Evolutionary conservation across 2,797 vertebrate genomes (phyloP), one percentile per base, ranked within the genome.

Genomic region (Muraenolepis orangiensis): DNA sequence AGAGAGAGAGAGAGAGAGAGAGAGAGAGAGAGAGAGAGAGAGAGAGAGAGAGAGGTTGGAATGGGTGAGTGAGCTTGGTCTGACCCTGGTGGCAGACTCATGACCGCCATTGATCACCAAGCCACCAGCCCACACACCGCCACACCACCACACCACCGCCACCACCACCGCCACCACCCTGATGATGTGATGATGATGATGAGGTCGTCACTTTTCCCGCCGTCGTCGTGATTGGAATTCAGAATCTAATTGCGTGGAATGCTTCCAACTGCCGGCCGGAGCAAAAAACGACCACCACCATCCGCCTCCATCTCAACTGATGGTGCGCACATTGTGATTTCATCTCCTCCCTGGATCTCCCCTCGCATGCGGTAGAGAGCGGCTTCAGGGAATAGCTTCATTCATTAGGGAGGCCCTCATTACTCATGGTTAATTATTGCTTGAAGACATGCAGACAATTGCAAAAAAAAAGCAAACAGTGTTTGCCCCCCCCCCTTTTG

Each of bases 351-450:
- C 74, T 83, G 79, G 77, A 81, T 72, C 72, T 84, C 76, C 74
- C 66, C 73, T 79, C 75, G 82, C 79, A 82, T 80, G 79, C 78
- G 84, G 79, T 74, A 77, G 73, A 78, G 66, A 42, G 20, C 80
- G 78, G 82, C 82, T 85, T 46, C 2, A 67, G 78, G 83, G 84
- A 89, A 81, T 80, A 82, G 85, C 81, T 87, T 90, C 87, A 92
- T 91, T 91, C 87, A 92, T 91, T 91, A 91, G 83, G 77, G 76
- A 78, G 73, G 69, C 80, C 82, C 89, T 91, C 78, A 88, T 91
- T 88, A 87, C 81, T 89, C 82, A 83, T 85, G 85, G 88, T 89
- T 90, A 90, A 91, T 90, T 87, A 91, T 78, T 86, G 83, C 84
- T 81, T 78, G 71, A 78, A 82, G 78, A 86, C 89, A 87, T 88